Conservation (phyloP, 2,113 vertebrate genomes). For the Lampris megalopsis region DNA sequence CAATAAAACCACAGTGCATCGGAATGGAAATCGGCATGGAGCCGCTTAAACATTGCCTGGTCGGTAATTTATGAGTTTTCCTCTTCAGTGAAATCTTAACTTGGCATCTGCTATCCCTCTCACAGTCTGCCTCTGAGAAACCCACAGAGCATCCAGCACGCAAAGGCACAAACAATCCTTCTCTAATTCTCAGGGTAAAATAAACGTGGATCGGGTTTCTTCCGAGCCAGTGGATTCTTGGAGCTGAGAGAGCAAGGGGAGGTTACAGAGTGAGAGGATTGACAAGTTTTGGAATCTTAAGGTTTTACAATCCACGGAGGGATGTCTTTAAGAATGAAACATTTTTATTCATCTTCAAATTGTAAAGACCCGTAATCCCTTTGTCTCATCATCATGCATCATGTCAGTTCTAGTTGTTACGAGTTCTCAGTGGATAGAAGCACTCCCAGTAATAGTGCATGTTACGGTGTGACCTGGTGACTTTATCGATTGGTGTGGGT, state of each 20-base stretch:
- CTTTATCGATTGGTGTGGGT: no score
- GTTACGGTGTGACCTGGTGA: no score
- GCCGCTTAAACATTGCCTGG: conserved; percentile 39
- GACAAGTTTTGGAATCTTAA: neutral
- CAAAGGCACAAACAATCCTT: conserved; percentile 58
- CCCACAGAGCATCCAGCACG: conserved; percentile 50
- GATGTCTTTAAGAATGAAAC: conserved; percentile 11
- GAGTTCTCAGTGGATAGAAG: no score
- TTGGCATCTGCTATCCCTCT: conserved; percentile 31
- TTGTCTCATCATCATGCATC: no score
- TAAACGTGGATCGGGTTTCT: conserved; percentile 43
- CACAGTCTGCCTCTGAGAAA: conserved; percentile 44
- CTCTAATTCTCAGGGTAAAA: conserved; percentile 36
- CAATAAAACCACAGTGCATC: conserved; percentile 58
- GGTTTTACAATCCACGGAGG: neutral
- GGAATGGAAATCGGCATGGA: conserved; percentile 59
- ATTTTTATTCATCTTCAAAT: no score
- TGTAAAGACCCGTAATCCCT: no score
- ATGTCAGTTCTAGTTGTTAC: no score
- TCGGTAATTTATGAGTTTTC: conserved; percentile 61
- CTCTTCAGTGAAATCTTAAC: conserved; percentile 54
- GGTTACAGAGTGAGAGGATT: neutral
- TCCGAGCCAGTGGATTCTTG: conserved; percentile 38
- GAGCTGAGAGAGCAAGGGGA: conserved; percentile 33
- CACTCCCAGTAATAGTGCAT: no score